A percentile compares a stretch with the other conserved stretches of the same genome.
phyloP scores from a whole-genome alignment of 2,888 invertebrate genomes.

The Brachyptera risi region DNA sequence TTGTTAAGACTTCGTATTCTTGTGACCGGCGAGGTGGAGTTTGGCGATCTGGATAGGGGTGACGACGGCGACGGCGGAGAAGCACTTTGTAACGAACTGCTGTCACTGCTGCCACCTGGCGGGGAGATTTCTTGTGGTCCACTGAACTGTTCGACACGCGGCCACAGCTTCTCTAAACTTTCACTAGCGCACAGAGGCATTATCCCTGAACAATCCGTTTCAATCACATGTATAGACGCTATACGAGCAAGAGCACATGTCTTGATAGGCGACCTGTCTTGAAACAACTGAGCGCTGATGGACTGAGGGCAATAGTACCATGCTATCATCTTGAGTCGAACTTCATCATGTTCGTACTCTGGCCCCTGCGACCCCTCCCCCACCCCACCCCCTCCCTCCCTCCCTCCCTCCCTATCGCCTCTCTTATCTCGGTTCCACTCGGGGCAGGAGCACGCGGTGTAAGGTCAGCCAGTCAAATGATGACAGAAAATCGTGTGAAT shows the following conservation, averaged over 20 bases:
- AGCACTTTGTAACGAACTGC: conserved; percentile 21
- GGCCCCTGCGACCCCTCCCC: not conserved
- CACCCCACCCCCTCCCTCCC: not conserved
- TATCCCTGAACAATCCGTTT: too few species aligned
- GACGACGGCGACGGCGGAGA: conserved; percentile 47
- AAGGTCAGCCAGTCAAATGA: not conserved
- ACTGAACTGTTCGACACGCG: conserved; percentile 30
- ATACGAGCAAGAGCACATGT: too few species aligned
- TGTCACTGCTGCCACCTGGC: not conserved
- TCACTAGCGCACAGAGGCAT: conserved; percentile 68
- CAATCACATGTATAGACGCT: too few species aligned
- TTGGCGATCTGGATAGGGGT: conserved; percentile 48
- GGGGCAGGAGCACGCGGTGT: too few species aligned
- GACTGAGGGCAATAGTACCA: conserved; percentile 12
- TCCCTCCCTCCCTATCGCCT: not conserved
- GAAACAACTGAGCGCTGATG: not conserved
- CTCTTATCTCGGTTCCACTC: not conserved
- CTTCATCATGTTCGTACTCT: not conserved
- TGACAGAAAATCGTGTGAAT: not conserved
- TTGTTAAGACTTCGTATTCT: conserved; percentile 19
- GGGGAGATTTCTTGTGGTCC: conserved; percentile 11
- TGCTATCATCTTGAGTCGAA: conserved; percentile 11
- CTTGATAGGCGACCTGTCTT: conserved; percentile 39
- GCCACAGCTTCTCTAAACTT: conserved; percentile 54
- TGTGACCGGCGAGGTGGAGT: conserved; percentile 50